Percentiles rank a stretch among this genome's conserved stretches.
These are phyloP conservation scores for Motacilla tschutschensis DNA, from an alignment of 2,113 vertebrate genomes.

Conservation along the genomic window DNA sequence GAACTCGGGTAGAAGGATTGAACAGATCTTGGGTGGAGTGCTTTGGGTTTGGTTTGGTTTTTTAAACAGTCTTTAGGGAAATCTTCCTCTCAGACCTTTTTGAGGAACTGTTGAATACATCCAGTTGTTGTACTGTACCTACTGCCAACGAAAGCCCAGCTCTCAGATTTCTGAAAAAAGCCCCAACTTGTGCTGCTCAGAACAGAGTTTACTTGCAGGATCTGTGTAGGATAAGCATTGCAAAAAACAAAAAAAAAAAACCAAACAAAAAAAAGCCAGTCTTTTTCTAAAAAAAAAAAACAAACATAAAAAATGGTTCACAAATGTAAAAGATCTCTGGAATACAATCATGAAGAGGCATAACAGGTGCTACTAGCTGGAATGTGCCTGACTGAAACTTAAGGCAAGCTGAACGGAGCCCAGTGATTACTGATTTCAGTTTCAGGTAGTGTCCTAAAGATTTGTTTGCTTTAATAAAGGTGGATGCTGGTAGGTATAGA, in stretches of 20 bases:
- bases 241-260: not conserved
- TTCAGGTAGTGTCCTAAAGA: slow-evolving; percentile 22
- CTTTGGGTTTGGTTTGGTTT: slow-evolving; percentile 40
- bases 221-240: slow-evolving; percentile 56
- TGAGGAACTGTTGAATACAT: slow-evolving; percentile 61
- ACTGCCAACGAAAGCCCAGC: slow-evolving; percentile 68
- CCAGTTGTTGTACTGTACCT: slow-evolving; percentile 55
- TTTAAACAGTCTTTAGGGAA: slow-evolving; percentile 47
- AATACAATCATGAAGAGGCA: slow-evolving; percentile 27
- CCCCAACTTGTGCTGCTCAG: slow-evolving; percentile 79
- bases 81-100: slow-evolving; percentile 37
- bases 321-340: not conserved
- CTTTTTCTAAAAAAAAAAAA: slow-evolving; percentile 1
- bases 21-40: slow-evolving; percentile 15
- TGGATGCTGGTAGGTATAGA: slow-evolving; percentile 77
- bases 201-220: slow-evolving; percentile 71
- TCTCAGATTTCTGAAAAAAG: slow-evolving; percentile 55
- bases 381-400: slow-evolving; percentile 2
- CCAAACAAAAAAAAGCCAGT: slow-evolving; percentile 33
- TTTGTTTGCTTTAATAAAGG: slow-evolving; percentile 58
- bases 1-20: not conserved
- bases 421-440: slow-evolving; percentile 3
- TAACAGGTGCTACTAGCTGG: slow-evolving; percentile 35
- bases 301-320: not conserved
- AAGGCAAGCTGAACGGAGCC: not conserved